Percentiles rank a stretch among this genome's conserved stretches.
phyloP scores from a whole-genome alignment of 2,888 invertebrate species.

The Drosophila siamana region DNA sequence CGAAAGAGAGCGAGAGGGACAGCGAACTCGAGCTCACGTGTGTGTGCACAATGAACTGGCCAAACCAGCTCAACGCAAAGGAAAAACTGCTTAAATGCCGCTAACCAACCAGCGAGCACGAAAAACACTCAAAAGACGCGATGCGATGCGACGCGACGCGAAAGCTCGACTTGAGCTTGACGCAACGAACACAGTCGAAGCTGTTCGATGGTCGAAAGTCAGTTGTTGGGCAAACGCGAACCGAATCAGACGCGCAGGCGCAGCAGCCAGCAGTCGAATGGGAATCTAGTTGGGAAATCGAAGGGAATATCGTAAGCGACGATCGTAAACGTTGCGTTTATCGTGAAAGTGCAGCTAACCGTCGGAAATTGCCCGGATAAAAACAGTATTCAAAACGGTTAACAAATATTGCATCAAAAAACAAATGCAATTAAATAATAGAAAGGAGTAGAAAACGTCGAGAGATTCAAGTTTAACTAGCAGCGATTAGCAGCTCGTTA shows the following conservation, averaged over 20 bases:
- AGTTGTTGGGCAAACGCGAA: constrained; percentile 70
- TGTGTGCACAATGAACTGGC: constrained; percentile 34
- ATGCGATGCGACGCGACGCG: too few relatives aligned
- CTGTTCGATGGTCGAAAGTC: constrained; percentile 26
- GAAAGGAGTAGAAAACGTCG: constrained; percentile 6
- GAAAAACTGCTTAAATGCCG: constrained; percentile 17
- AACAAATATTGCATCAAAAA: constrained; percentile 13
- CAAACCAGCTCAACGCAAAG: constrained; percentile 59
- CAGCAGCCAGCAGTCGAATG: constrained; percentile 46
- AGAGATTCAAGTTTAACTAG: constrained; percentile 43
- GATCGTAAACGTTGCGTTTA: constrained; percentile 16
- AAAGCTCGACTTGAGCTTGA: constrained; percentile 44
- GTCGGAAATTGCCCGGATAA: constrained; percentile 42
- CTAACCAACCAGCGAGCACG: constrained; percentile 60
- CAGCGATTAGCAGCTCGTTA: constrained; percentile 57
- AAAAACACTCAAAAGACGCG: constrained; percentile 62
- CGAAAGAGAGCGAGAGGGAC: constrained; percentile 15
- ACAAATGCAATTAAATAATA: constrained; percentile 9
- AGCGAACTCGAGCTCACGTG: constrained; percentile 22
- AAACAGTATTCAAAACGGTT: constrained; percentile 48
- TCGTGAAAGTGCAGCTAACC: constrained; percentile 32
- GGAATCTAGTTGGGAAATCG: constrained; percentile 36
- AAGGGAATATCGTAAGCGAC: constrained; percentile 40
- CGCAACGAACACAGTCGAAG: constrained; percentile 30
- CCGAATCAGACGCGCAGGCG: constrained; percentile 70